Evolutionary conservation across 37 sponge, comb jelly and placozoan species (phyloP), one percentile per base, ranked within the genome.

Genomic region (Beroe forskalii): DNA sequence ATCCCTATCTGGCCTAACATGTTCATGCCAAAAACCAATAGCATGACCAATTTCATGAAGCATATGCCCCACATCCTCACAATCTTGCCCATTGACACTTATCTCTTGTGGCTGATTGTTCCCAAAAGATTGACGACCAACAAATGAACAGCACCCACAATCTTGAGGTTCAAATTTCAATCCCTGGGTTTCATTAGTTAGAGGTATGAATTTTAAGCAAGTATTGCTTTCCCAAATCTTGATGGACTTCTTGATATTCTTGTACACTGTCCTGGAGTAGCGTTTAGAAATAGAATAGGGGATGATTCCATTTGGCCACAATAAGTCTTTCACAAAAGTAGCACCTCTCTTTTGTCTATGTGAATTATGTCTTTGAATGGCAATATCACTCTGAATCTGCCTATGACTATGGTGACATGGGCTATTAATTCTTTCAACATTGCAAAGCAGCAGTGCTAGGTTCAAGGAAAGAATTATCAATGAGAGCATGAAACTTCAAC

Each of bases 21-120:
- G 75, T 39, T 72, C 75, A 36, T 72, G 75, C 75, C 75, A 72
- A 20, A 72, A 72, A 17, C 75, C 75, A 36, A 72, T 72, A 17
- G 75, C 75, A 32, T 72, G 75, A 12, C 75, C 75, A 38, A 72
- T 72, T 72, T 72, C 75, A 36, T 72, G 75, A 20, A 72, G 75
- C 37, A 72, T 72, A 32, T 37, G 38, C 14, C 75, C 75, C 23
- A 72, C 75, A 72, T 72, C 30, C 40, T 72, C 75, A 33, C 75
- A 72, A 33, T 72, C 75, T 39, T 72, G 37, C 6, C 40, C 40
- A 32, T 22, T 72, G 33, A 72, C 33, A 30, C 75, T 72, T 4
- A 72, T 72, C 35, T 37, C 75, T 20, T 72, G 75, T 30, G 75
- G 75, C 22, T 72, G 28, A 32, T 36, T 72, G 30, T 72, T 72